Percentiles rank a stretch among this genome's conserved stretches.
Conservation (phyloP, 2,113 vertebrate species). For the Strigops habroptila region DNA sequence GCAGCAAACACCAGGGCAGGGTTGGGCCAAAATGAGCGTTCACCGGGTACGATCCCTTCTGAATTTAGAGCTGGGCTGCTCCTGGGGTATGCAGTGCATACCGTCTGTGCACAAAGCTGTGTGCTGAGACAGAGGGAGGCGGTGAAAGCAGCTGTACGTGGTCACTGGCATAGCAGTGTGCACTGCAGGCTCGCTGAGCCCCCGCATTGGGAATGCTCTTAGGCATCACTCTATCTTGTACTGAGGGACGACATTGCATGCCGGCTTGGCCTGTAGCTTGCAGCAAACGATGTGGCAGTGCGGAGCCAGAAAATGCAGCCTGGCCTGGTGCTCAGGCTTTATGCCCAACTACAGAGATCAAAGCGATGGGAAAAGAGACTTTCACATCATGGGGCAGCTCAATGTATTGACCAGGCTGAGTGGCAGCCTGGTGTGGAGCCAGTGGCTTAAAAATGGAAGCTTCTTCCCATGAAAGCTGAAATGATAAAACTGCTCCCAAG, state of each 20-base stretch:
- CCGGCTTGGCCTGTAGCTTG: not conserved
- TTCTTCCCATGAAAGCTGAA: not conserved
- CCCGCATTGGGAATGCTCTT: not conserved
- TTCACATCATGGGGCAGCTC: not conserved
- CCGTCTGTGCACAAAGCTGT: fast-evolving
- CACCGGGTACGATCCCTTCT: fast-evolving
- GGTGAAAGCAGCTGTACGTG: fast-evolving
- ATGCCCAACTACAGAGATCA: fast-evolving
- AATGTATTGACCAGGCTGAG: not conserved
- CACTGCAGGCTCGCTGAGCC: no score
- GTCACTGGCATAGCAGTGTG: fast-evolving
- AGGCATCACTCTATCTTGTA: not conserved
- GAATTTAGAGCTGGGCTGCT: no score
- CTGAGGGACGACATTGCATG: fast-evolving
- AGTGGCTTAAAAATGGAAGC: not conserved
- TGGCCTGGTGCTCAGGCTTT: not conserved
- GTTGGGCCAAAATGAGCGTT: fast-evolving
- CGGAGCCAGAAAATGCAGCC: not conserved
- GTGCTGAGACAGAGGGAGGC: no score
- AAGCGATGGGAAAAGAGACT: not conserved
- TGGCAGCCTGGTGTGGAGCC: not conserved
- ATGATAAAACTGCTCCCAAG: not conserved
- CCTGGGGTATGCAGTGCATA: fast-evolving
- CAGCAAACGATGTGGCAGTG: fast-evolving
- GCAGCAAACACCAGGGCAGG: fast-evolving